phyloP scores from a whole-genome alignment of 2,113 vertebrate species.

The Pionites leucogaster region DNA sequence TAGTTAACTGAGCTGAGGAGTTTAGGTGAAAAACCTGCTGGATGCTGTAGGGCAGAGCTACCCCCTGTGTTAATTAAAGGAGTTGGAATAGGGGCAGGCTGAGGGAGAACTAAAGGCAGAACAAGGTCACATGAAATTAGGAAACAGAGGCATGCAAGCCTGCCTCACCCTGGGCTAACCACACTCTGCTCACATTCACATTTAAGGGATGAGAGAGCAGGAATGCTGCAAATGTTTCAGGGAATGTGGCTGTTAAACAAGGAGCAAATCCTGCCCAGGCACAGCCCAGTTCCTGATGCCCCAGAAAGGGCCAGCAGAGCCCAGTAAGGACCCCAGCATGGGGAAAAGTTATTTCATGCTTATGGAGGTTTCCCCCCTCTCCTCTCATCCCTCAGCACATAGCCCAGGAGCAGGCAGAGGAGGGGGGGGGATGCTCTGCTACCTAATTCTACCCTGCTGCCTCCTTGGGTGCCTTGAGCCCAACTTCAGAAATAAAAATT shows the following conservation, averaged over 20 bases:
- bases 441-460: not conserved
- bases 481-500: not conserved
- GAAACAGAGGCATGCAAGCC: not conserved
- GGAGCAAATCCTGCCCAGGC: not conserved
- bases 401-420: not conserved
- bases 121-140: not conserved
- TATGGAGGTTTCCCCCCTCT: not conserved
- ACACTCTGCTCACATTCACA: not conserved
- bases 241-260: not conserved
- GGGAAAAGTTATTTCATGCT: not conserved
- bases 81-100: not conserved
- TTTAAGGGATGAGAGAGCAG: not conserved
- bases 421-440: rapidly evolving
- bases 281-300: rapidly evolving
- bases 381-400: not conserved
- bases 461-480: not conserved
- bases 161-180: not conserved
- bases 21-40: not conserved
- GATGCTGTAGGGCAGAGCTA: not conserved
- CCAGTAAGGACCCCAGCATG: rapidly evolving
- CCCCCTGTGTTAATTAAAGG: rapidly evolving
- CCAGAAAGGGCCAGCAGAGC: not conserved
- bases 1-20: not conserved
- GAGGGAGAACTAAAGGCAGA: not conserved
- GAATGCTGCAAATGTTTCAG: rapidly evolving